phyloP scores from a whole-genome alignment of 2,888 invertebrate genomes.

The Capitulum mitella region DNA sequence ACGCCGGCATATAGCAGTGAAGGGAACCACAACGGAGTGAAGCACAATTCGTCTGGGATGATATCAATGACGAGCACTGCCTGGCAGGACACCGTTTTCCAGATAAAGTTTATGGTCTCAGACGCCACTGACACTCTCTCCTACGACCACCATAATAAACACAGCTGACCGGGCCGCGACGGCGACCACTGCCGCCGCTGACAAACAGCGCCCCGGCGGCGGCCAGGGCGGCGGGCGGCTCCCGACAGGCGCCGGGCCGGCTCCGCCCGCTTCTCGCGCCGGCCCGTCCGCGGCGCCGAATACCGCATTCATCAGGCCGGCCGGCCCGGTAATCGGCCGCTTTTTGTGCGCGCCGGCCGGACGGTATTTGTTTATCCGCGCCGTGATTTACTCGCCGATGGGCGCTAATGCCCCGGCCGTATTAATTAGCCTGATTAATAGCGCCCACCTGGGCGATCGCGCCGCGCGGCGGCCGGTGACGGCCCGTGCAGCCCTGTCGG shows the following conservation, averaged over 20 bases:
- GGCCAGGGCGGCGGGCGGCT: neutral
- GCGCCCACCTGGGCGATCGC: neutral
- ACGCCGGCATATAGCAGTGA: no score
- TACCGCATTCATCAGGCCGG: neutral
- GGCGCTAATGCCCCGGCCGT: neutral
- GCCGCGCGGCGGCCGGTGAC: neutral
- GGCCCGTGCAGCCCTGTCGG: no score
- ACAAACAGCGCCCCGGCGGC: neutral
- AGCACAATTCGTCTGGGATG: no score
- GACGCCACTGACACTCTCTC: no score
- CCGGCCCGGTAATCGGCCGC: neutral
- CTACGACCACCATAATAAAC: no score
- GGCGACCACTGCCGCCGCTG: no score
- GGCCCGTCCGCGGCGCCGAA: neutral
- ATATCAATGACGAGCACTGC: no score
- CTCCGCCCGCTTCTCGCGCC: neutral
- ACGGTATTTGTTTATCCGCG: neutral
- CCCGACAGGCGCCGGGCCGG: neutral
- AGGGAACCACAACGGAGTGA: no score
- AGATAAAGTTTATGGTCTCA: no score
- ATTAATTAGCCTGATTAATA: constrained; percentile 23
- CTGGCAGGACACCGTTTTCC: no score
- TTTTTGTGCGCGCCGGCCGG: neutral
- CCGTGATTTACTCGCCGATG: constrained; percentile 13
- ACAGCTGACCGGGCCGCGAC: no score